phyloP scores from a whole-genome alignment of 2,113 vertebrate genomes.

The Diadophis punctatus region DNA sequence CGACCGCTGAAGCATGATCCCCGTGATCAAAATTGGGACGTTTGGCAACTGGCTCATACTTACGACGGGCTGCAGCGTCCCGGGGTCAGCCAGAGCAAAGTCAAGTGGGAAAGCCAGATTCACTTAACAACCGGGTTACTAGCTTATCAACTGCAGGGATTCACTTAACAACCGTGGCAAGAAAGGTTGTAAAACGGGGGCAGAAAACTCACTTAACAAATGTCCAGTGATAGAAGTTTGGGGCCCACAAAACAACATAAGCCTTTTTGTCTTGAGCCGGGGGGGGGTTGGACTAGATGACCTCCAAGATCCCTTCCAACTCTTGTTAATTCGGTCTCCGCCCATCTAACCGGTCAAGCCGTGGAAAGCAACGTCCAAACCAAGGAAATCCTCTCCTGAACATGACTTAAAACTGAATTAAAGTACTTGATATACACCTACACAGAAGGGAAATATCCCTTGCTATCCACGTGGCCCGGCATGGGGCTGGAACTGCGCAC shows the following conservation, averaged over 20 bases:
- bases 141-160: background rate
- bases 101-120: background rate
- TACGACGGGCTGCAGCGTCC: background rate
- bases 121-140: background rate
- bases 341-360: too few species aligned
- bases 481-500: too few species aligned
- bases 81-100: background rate
- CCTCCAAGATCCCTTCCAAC: too few species aligned
- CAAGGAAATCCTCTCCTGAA: too few species aligned
- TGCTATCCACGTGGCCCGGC: too few species aligned
- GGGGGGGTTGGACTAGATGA: too few species aligned
- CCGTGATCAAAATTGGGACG: rapidly evolving
- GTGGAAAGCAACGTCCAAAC: too few species aligned
- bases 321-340: too few species aligned
- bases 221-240: background rate
- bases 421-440: too few species aligned
- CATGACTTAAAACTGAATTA: too few species aligned
- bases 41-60: background rate
- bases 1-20: background rate
- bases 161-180: background rate
- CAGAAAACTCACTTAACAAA: background rate
- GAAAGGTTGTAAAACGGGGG: background rate
- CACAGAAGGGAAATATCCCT: too few species aligned
- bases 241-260: background rate
- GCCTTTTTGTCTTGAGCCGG: background rate